phyloP scores from a whole-genome alignment of 2,888 invertebrate species.

The Aradus depressus region DNA sequence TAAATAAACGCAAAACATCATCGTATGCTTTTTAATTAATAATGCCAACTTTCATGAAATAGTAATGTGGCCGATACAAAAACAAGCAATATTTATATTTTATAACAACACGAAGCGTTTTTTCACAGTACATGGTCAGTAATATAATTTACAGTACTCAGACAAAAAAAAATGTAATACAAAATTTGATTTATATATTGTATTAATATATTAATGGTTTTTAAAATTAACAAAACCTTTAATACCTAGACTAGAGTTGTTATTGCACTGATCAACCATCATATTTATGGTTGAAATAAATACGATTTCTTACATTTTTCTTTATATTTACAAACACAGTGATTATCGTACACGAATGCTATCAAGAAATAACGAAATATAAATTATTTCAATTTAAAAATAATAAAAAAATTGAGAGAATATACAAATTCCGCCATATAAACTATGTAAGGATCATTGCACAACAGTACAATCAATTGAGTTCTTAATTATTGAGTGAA shows the following conservation, averaged over 20 bases:
- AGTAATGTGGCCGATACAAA: conserved; percentile 22
- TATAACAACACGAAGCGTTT: conserved; percentile 23
- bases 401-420: not conserved
- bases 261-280: conserved; percentile 11
- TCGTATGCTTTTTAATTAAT: conserved; percentile 22
- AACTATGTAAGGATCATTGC: too few relatives aligned
- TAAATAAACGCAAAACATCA: too few relatives aligned
- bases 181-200: conserved; percentile 16
- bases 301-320: not conserved
- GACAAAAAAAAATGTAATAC: conserved; percentile 16
- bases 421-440: too few relatives aligned
- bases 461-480: too few relatives aligned
- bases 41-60: conserved; percentile 24
- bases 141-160: too few relatives aligned
- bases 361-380: not conserved
- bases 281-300: conserved; percentile 8
- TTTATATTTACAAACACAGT: conserved; percentile 10
- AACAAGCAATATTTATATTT: conserved; percentile 21
- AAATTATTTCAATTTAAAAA: not conserved
- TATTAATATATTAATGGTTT: conserved; percentile 11
- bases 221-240: conserved; percentile 15
- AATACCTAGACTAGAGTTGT: conserved; percentile 13
- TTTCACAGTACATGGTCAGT: conserved; percentile 21
- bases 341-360: conserved; percentile 4
- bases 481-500: too few relatives aligned